phyloP scores from a whole-genome alignment of 2,113 vertebrate species.

The Melanerpes aurifrons region DNA sequence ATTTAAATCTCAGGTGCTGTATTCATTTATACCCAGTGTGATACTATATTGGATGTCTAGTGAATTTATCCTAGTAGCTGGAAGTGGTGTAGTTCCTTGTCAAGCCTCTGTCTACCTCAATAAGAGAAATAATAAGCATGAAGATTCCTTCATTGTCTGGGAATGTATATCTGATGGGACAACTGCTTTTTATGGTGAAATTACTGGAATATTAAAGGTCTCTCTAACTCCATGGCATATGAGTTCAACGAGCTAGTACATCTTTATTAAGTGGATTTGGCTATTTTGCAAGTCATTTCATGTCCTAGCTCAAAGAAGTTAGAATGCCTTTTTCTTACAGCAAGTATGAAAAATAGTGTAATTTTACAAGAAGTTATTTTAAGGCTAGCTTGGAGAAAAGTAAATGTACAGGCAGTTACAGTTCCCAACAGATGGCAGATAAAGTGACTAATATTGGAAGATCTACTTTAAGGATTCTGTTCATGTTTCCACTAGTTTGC shows the following conservation, averaged over 20 bases:
- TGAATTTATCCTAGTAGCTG: not conserved
- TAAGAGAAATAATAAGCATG: conserved; percentile 1
- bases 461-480: conserved; percentile 56
- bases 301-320: not conserved
- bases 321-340: not conserved
- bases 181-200: not conserved
- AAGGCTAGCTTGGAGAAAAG: conserved; percentile 17
- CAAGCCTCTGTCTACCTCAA: not conserved
- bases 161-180: not conserved
- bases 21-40: not conserved
- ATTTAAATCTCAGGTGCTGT: not conserved
- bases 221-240: not conserved
- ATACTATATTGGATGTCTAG: not conserved
- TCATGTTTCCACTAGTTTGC: conserved; percentile 53
- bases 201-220: not conserved
- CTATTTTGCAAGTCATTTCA: not conserved
- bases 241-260: not conserved
- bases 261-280: not conserved
- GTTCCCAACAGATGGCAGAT: conserved; percentile 12
- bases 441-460: conserved; percentile 44
- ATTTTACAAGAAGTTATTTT: conserved; percentile 35
- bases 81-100: not conserved
- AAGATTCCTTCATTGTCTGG: not conserved
- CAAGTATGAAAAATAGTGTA: not conserved
- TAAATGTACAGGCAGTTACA: not conserved